A percentile compares a stretch with the other conserved stretches of the same genome.
Evolutionary conservation across 2,797 vertebrate genomes (phyloP).

Genomic region (Chiroxiphia lanceolata): DNA sequence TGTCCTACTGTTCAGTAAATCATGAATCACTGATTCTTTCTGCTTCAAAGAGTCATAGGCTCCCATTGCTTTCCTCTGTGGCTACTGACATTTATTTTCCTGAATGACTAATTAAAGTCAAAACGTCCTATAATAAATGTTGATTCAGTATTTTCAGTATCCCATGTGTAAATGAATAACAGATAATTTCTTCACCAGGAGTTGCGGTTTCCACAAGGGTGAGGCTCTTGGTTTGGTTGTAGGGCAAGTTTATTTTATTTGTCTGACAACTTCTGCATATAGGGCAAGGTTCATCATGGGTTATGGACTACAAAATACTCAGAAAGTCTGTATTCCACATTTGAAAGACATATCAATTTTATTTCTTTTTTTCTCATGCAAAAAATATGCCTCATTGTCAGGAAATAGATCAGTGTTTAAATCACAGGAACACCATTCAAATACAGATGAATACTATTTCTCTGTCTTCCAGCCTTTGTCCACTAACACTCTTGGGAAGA

Average conservation of each 20-base stretch:
- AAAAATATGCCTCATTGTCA: accelerated
- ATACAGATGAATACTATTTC: not conserved
- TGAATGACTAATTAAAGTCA: not conserved
- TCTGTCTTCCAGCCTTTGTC: accelerated
- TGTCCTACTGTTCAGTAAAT: not conserved
- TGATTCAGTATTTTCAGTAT: not conserved
- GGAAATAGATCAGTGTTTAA: accelerated
- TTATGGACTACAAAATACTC: not conserved
- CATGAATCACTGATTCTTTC: accelerated
- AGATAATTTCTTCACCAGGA: not conserved
- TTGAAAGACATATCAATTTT: not conserved
- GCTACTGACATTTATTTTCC: not conserved
- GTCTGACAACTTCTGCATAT: not conserved
- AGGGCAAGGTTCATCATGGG: accelerated
- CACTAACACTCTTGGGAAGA: not conserved
- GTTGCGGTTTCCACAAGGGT: not conserved
- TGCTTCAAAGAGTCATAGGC: not conserved
- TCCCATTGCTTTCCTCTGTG: not conserved
- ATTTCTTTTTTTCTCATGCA: accelerated
- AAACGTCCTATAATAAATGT: not conserved
- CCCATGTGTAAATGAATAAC: not conserved
- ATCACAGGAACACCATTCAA: not conserved
- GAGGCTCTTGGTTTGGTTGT: accelerated
- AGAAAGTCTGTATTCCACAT: not conserved
- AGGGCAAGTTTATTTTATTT: not conserved